Evolutionary conservation across 2,797 vertebrate species (phyloP).

Genomic region (Halcyon badia): DNA sequence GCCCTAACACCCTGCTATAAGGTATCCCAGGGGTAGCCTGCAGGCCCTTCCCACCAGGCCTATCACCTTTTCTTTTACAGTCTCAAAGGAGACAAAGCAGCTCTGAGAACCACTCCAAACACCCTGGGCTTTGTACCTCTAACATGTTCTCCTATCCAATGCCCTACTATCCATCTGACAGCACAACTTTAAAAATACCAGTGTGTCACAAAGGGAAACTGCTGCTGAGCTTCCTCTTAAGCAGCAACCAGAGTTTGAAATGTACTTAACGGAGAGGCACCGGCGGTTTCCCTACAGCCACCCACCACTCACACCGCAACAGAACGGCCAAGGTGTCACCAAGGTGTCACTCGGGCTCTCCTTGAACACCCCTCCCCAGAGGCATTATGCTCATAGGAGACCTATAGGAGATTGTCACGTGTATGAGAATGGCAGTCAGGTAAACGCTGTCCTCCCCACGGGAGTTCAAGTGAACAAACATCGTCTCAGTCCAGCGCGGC

Average conservation of each 20-base stretch:
- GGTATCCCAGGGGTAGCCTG: neutral
- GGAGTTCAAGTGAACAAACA: neutral
- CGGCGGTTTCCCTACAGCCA: neutral
- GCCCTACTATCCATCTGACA: neutral
- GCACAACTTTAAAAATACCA: neutral
- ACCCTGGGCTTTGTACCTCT: neutral
- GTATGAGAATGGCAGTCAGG: neutral
- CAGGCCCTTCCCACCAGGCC: neutral
- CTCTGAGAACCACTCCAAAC: neutral
- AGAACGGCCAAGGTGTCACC: neutral
- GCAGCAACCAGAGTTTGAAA: neutral
- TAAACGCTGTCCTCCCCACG: neutral
- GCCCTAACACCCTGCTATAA: neutral
- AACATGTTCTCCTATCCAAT: accelerated
- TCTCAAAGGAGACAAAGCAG: neutral
- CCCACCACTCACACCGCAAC: neutral
- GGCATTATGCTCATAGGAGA: neutral
- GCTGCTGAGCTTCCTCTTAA: neutral
- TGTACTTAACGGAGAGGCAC: neutral
- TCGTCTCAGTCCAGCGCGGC: neutral
- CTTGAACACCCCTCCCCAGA: neutral
- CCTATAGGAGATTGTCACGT: accelerated
- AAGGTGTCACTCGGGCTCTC: neutral
- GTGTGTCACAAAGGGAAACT: neutral
- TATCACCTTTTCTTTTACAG: neutral